Conservation (phyloP, 2,113 vertebrate genomes). For the Phyllopteryx taeniolatus region DNA sequence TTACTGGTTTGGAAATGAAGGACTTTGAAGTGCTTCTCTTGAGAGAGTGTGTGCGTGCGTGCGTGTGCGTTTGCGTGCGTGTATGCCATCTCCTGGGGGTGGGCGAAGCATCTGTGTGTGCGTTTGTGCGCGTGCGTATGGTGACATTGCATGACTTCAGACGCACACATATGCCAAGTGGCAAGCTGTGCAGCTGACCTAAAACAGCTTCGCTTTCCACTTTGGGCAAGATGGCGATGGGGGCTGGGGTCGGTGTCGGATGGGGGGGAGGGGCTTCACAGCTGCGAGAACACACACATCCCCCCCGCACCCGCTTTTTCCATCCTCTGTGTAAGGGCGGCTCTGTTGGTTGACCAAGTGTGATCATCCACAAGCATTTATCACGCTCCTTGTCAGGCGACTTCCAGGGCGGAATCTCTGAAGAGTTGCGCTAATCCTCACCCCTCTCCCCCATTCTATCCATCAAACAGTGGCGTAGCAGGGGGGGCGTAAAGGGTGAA, state of each 20-base stretch:
- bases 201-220: conserved; percentile 62
- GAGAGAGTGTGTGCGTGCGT: not conserved
- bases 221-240: conserved; percentile 50
- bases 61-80: not conserved
- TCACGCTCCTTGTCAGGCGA: conserved; percentile 61
- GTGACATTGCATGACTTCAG: conserved; percentile 21
- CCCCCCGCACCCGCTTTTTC: conserved; percentile 46
- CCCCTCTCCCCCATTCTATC: not conserved
- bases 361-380: conserved; percentile 67
- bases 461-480: not conserved
- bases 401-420: conserved; percentile 54
- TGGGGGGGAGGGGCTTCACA: conserved; percentile 44
- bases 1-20: conserved; percentile 66
- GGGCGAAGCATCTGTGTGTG: not conserved
- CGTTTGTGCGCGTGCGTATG: conserved; percentile 15
- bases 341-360: conserved; percentile 70
- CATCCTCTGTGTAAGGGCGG: conserved; percentile 46
- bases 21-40: conserved; percentile 68
- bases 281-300: conserved; percentile 54
- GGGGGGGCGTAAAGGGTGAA: not conserved
- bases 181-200: conserved; percentile 67
- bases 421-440: conserved; percentile 65
- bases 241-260: not conserved
- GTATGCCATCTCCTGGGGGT: not conserved
- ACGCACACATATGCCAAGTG: conserved; percentile 21